Evolutionary conservation across 1,140 invertebrate species (phyloP).

Genomic region (Zaprionus ornatus): DNA sequence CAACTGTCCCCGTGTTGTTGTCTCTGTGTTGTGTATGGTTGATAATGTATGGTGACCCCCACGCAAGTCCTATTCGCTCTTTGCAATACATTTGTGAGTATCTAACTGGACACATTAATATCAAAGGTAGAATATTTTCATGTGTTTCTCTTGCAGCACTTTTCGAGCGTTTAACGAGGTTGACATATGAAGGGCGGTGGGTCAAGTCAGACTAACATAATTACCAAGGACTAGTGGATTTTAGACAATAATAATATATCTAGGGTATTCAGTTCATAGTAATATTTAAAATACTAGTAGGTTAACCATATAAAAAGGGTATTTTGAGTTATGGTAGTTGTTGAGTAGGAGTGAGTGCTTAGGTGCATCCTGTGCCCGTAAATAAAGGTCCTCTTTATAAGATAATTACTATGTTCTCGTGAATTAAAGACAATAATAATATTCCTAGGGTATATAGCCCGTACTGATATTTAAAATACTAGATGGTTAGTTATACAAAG

Average conservation of each 20-base stretch:
- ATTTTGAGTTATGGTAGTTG: too few species aligned
- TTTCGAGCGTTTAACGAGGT: neutral
- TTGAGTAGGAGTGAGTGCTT: neutral
- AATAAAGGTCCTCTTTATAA: neutral
- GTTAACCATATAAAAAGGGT: too few species aligned
- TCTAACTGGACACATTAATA: conserved; percentile 14
- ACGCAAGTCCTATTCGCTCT: neutral
- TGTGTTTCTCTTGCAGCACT: conserved; percentile 27
- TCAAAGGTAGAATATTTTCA: conserved; percentile 35
- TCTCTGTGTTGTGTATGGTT: neutral
- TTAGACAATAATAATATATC: neutral
- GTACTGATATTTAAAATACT: too few species aligned
- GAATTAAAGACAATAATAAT: too few species aligned
- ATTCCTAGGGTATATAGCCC: too few species aligned
- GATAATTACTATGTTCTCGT: too few species aligned
- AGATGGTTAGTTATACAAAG: too few species aligned
- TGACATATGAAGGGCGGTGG: neutral
- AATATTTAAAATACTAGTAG: neutral
- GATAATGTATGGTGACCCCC: neutral
- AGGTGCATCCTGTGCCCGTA: neutral
- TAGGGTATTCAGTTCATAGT: neutral
- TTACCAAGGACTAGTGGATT: neutral
- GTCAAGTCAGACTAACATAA: neutral
- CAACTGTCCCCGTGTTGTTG: conserved; percentile 22
- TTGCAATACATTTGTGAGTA: conserved; percentile 8